Conservation (phyloP, 2,888 invertebrate genomes). For the Chouioia cunea region DNA sequence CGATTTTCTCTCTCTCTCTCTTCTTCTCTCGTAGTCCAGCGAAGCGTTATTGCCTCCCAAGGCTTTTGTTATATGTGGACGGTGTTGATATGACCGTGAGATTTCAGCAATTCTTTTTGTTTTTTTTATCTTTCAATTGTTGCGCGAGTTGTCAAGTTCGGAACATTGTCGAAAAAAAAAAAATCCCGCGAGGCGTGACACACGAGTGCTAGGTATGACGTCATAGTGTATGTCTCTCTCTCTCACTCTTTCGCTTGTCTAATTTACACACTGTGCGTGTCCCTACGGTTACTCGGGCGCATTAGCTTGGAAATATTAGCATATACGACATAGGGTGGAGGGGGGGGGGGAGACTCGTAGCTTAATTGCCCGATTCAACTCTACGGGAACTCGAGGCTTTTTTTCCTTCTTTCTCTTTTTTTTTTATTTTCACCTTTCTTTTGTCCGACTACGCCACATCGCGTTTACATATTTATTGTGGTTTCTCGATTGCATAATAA, state of each 20-base stretch:
- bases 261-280: not conserved
- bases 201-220: slow-evolving; percentile 19
- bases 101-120: slow-evolving; percentile 24
- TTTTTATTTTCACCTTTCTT: too few relatives aligned
- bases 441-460: too few relatives aligned
- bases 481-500: too few relatives aligned
- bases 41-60: not conserved
- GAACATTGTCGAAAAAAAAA: slow-evolving; percentile 9
- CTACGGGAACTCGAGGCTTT: not conserved
- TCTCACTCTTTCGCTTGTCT: too few relatives aligned
- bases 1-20: not conserved
- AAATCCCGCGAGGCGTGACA: slow-evolving; percentile 4
- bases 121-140: slow-evolving; percentile 1
- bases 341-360: not conserved
- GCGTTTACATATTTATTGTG: slow-evolving; percentile 17
- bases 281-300: slow-evolving; percentile 36
- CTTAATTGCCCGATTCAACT: not conserved
- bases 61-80: slow-evolving; percentile 26
- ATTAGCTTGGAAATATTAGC: slow-evolving; percentile 43
- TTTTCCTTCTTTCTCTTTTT: slow-evolving; percentile 9
- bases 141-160: not conserved
- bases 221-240: too few relatives aligned
- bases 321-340: slow-evolving; percentile 20
- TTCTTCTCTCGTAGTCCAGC: not conserved
- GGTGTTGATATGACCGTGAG: slow-evolving; percentile 35